phyloP scores from a whole-genome alignment of 2,113 vertebrate species.

The Stictonetta naevosa region DNA sequence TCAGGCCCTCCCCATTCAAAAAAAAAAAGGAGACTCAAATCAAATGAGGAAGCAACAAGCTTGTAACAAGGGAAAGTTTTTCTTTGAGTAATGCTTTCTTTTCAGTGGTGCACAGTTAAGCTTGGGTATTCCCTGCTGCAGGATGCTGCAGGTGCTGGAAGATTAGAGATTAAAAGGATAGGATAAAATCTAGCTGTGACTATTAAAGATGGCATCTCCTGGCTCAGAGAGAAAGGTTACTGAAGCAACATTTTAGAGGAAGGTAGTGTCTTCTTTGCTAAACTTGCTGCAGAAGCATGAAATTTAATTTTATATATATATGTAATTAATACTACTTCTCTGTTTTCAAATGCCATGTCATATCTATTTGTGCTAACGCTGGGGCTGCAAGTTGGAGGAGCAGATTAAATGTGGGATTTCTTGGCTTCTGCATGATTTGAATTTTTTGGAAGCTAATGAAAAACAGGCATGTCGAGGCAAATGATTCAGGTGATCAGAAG shows the following conservation, averaged over 20 bases:
- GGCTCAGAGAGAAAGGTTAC: background rate
- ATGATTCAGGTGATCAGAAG: background rate
- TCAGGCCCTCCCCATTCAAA: background rate
- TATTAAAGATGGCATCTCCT: background rate
- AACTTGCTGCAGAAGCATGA: background rate
- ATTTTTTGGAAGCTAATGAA: background rate
- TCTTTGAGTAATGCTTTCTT: background rate
- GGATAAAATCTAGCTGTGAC: background rate
- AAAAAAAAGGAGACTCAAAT: background rate
- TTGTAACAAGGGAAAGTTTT: background rate
- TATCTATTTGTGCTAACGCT: background rate
- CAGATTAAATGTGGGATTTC: background rate
- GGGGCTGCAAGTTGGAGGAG: background rate
- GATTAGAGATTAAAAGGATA: background rate
- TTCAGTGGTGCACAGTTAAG: background rate
- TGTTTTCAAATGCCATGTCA: rapidly evolving
- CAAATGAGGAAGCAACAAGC: background rate
- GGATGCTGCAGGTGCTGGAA: background rate
- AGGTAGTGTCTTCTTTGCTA: background rate
- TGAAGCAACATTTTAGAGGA: background rate
- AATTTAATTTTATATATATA: background rate
- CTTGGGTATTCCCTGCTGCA: background rate
- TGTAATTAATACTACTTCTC: background rate
- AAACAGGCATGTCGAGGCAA: background rate
- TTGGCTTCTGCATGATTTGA: background rate